phyloP scores from a whole-genome alignment of 2,888 invertebrate genomes.

The Homarus gammarus region DNA sequence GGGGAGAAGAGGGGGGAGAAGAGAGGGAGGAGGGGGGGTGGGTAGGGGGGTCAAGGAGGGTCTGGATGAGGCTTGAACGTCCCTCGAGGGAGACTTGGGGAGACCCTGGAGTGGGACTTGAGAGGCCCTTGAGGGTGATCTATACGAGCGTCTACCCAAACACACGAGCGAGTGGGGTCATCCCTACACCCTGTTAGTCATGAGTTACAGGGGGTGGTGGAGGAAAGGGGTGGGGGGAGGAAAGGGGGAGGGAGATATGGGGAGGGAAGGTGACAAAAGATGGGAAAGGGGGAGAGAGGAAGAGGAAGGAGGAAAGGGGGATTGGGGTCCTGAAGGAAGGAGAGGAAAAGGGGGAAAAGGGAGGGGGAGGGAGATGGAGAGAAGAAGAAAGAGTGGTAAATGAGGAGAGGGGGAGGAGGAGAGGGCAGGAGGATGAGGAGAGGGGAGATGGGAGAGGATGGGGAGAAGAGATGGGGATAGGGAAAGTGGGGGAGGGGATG shows the following conservation, averaged over 20 bases:
- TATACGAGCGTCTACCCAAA: slow-evolving; percentile 31
- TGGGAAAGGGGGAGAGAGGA: neutral
- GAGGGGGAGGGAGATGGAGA: too few species aligned
- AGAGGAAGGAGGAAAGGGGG: too few species aligned
- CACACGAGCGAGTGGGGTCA: neutral
- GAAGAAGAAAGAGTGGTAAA: too few species aligned
- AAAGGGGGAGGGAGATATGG: slow-evolving; percentile 9
- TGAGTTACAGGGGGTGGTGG: too few species aligned
- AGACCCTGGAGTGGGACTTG: slow-evolving; percentile 35
- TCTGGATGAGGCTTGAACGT: slow-evolving; percentile 19
- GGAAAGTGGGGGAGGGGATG: too few species aligned
- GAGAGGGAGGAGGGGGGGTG: neutral
- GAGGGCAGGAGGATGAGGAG: too few species aligned
- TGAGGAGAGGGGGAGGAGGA: too few species aligned
- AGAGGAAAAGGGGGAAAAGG: too few species aligned
- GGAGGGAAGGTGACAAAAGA: neutral
- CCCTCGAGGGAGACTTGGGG: slow-evolving; percentile 25
- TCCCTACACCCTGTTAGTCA: neutral
- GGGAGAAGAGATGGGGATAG: too few species aligned
- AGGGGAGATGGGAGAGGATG: too few species aligned
- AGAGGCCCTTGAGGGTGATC: slow-evolving; percentile 37
- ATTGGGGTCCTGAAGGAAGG: too few species aligned
- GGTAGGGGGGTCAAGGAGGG: slow-evolving; percentile 15
- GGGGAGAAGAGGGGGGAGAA: neutral
- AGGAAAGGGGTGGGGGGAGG: slow-evolving; percentile 5